These are phyloP conservation scores for Formica exsecta DNA, from an alignment of 1,140 invertebrate species.

Conservation along the genomic window DNA sequence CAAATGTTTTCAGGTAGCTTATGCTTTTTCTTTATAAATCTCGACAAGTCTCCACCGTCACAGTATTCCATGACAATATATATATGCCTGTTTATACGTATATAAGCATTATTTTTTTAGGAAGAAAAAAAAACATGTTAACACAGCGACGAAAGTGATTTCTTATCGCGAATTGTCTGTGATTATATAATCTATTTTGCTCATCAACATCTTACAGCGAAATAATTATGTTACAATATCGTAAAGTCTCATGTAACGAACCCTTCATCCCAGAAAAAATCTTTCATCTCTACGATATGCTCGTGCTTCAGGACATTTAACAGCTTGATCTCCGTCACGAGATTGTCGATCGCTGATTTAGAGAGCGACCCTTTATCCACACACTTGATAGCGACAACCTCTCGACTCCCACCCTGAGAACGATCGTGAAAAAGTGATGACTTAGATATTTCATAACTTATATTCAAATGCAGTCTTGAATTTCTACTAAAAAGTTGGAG, in stretches of 20 bases:
- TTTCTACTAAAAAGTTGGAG: neutral
- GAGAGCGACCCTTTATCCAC: conserved; percentile 92
- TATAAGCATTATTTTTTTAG: neutral
- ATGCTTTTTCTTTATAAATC: conserved; percentile 91
- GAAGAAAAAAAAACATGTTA: conserved; percentile 7
- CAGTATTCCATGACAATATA: conserved; percentile 97
- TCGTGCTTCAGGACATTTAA: conserved; percentile 94
- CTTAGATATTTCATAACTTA: neutral
- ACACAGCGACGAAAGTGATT: neutral
- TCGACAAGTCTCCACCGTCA: conserved; percentile 94
- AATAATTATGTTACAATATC: neutral
- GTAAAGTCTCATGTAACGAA: conserved; percentile 78
- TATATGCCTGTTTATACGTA: conserved; percentile 89
- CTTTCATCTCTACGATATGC: conserved; percentile 94
- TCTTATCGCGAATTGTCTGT: neutral
- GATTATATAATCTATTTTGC: conserved; percentile 15
- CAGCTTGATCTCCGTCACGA: conserved; percentile 94
- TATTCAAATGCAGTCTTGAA: neutral
- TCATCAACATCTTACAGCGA: neutral
- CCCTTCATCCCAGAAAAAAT: conserved; percentile 93
- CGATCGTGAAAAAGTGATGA: conserved; percentile 58
- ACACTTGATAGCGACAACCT: conserved; percentile 94
- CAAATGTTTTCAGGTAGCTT: conserved; percentile 92
- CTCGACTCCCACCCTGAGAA: conserved; percentile 88
- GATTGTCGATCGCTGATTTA: conserved; percentile 91